Percentiles rank a stretch among this genome's conserved stretches.
phyloP scores from a whole-genome alignment of 2,888 invertebrate genomes.

The Morpho achilles region DNA sequence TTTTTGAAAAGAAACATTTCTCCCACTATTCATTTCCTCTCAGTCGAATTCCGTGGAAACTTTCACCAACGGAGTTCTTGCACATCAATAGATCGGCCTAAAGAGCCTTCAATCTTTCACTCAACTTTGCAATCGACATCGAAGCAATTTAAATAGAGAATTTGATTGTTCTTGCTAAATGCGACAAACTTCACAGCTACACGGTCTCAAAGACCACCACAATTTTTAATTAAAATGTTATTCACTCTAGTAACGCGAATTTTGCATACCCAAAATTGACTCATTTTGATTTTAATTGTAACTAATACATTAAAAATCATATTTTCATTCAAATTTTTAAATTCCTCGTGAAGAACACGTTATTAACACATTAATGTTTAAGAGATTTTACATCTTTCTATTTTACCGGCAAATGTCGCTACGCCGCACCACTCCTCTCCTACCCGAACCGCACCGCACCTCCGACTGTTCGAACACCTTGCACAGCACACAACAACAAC shows the following conservation, averaged over 20 bases:
- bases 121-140: constrained; percentile 20
- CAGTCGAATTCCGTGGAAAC: neutral
- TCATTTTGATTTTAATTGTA: neutral
- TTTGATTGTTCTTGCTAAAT: constrained; percentile 27
- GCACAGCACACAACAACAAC: too few relatives aligned
- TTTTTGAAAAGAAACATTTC: neutral
- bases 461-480: too few relatives aligned
- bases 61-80: neutral
- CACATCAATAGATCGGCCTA: constrained; percentile 29
- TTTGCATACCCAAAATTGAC: constrained; percentile 3
- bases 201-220: constrained; percentile 22
- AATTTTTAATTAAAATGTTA: constrained; percentile 21
- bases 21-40: neutral
- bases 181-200: constrained; percentile 22
- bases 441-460: too few relatives aligned
- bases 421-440: too few relatives aligned
- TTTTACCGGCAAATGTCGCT: too few relatives aligned
- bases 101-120: constrained; percentile 39
- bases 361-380: too few relatives aligned
- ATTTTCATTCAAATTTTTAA: too few relatives aligned
- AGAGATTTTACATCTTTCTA: too few relatives aligned
- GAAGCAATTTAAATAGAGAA: constrained; percentile 29
- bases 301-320: neutral
- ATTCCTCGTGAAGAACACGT: too few relatives aligned
- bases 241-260: constrained; percentile 14